Evolutionary conservation across 30 jellyfish, hydroid and myxozoan species (phyloP), one percentile per base, ranked within the genome.

Genomic region (Catostylus mosaicus): DNA sequence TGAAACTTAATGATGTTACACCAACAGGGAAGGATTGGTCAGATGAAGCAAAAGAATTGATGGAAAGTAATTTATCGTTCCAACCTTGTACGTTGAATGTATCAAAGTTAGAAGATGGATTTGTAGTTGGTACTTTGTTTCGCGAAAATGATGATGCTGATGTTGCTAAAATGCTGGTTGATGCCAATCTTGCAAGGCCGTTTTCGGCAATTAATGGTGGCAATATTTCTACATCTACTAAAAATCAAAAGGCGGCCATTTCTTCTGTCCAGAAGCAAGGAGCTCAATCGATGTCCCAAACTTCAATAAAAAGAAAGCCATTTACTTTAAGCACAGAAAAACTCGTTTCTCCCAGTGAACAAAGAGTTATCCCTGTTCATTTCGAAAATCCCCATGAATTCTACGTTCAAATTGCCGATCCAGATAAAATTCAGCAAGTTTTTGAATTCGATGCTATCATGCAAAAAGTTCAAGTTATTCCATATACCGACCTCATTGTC

Each of bases 371-470:
- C 29, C 76, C 86, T 0, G 86, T 75, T 30, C 84, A 85, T 46
- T 48, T 85, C 1, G 78, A 85, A 85, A 50, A 27, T 75, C 95
- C 92, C 8, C 66, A 48, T 14, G 74, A 70, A 38, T 73, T 85
- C 46, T 74, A 85, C 31, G 95, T 82, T 27, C 83, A 75, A 47
- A 63, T 74, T 56, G 83, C 89, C 3, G 83, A 85, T 46, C 64
- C 78, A 0, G 84, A 30, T 8, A 67, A 29, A 30, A 74, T 67
- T 32, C 83, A 64, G 20, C 47, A 27, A 5, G 84, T 85, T 19
- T 78, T 34, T 43, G 91, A 72, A 36, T 47, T 76, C 27, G 68
- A 83, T 1, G 74, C 24, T 2, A 57, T 75, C 10, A 45, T 75
- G 10, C 52, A 35, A 22, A 24, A 2, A 4, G 2, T 18, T 20